A percentile compares a stretch with the other conserved stretches of the same genome.
Evolutionary conservation across 2,113 vertebrate species (phyloP).

Genomic region (Gnathonemus echidnorhynchus): DNA sequence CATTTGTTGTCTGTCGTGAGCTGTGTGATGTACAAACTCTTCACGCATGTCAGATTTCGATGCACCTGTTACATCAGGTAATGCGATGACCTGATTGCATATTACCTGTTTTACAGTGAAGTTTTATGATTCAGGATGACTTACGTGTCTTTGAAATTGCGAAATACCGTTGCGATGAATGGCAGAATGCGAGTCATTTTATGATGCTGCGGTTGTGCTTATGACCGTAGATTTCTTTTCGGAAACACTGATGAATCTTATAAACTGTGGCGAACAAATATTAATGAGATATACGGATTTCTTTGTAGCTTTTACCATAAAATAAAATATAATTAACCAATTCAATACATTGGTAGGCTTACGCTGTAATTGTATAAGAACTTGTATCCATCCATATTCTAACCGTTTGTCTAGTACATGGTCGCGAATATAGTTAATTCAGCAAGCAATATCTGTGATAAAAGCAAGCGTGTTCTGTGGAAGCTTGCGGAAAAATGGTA

Average conservation of each 20-base stretch:
- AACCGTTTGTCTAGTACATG: neutral
- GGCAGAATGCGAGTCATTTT: neutral
- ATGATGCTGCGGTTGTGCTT: neutral
- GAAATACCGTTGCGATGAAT: neutral
- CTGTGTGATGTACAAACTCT: neutral
- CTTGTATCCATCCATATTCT: neutral
- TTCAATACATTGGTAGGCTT: neutral
- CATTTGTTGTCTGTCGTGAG: neutral
- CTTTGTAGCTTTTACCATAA: neutral
- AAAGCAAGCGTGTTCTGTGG: neutral
- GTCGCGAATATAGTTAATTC: neutral
- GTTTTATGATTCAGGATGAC: neutral
- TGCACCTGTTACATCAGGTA: slow-evolving; percentile 1
- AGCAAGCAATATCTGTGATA: neutral
- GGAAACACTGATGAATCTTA: neutral
- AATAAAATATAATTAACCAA: neutral
- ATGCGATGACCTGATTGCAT: neutral
- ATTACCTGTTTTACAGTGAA: neutral
- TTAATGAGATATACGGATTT: neutral
- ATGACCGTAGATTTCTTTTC: neutral
- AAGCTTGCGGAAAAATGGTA: neutral
- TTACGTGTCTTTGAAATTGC: neutral
- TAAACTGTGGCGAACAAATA: neutral
- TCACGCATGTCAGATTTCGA: neutral
- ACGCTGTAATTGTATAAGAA: too few species aligned